phyloP scores from a whole-genome alignment of 2,113 vertebrate species.

The Tricholaema leucomelas region DNA sequence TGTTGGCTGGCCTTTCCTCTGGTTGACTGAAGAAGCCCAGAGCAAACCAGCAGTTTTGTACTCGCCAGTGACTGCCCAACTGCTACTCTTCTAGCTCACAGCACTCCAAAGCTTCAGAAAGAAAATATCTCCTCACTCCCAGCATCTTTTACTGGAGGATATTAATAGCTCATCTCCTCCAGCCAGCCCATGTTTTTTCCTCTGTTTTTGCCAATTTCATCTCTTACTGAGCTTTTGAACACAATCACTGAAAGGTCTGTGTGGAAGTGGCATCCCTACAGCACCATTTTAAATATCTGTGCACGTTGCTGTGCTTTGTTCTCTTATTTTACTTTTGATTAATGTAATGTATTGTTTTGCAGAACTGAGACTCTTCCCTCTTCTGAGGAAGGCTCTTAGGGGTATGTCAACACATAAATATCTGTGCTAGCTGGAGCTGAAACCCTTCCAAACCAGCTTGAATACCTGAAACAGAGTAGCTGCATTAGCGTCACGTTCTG shows the following conservation, averaged over 20 bases:
- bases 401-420: background rate
- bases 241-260: background rate
- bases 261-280: background rate
- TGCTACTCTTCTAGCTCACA: background rate
- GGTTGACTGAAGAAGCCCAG: background rate
- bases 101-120: background rate
- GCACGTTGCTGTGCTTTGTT: background rate
- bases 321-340: background rate
- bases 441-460: background rate
- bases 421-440: background rate
- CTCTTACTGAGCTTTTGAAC: background rate
- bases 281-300: background rate
- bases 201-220: slow-evolving; percentile 11
- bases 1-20: background rate
- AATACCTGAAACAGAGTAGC: background rate
- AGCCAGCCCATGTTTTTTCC: background rate
- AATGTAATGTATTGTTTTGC: background rate
- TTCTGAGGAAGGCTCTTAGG: background rate
- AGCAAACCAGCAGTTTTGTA: background rate
- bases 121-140: background rate
- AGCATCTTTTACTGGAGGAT: slow-evolving; percentile 8
- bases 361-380: background rate
- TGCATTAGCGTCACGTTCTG: background rate
- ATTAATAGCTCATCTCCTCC: slow-evolving; percentile 6
- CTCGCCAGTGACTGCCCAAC: background rate